phyloP scores from a whole-genome alignment of 2,797 vertebrate species.

The Crocodylus rhombifer region DNA sequence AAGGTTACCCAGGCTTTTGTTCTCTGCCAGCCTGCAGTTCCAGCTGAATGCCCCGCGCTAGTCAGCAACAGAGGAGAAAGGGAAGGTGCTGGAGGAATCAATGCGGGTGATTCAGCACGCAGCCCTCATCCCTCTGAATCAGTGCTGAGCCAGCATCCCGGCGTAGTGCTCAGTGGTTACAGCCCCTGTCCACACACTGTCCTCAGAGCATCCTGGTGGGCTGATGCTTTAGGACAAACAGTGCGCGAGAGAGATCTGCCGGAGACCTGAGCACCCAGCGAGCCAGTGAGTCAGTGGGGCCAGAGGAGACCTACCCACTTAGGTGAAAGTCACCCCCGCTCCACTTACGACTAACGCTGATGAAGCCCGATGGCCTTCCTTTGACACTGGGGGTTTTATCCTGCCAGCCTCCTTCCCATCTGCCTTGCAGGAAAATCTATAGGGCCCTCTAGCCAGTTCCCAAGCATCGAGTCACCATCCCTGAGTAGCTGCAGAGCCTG shows the following conservation, averaged over 20 bases:
- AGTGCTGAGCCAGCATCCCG: not conserved
- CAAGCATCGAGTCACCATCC: not conserved
- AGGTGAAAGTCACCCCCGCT: not conserved
- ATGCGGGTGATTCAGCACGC: not conserved
- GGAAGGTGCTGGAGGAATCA: not conserved
- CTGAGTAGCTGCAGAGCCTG: fast-evolving
- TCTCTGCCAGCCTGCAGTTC: not conserved
- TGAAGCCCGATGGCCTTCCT: not conserved
- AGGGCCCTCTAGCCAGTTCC: not conserved
- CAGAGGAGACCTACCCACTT: not conserved
- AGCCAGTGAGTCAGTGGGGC: not conserved
- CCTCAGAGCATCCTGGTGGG: not conserved
- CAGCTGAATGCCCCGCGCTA: not conserved
- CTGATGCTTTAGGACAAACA: not conserved
- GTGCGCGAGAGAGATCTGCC: not conserved
- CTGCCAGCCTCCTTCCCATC: not conserved
- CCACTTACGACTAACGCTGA: not conserved
- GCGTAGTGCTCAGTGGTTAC: not conserved
- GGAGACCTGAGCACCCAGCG: not conserved
- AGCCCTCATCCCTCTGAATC: not conserved
- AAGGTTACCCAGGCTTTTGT: not conserved
- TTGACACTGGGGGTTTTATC: not conserved
- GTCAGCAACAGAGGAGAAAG: not conserved
- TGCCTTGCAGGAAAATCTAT: too few relatives aligned
- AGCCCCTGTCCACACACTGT: not conserved